Evolutionary conservation across 2,888 invertebrate species (phyloP), one percentile per base, ranked within the genome.

Genomic region (Apotomis betuletana): DNA sequence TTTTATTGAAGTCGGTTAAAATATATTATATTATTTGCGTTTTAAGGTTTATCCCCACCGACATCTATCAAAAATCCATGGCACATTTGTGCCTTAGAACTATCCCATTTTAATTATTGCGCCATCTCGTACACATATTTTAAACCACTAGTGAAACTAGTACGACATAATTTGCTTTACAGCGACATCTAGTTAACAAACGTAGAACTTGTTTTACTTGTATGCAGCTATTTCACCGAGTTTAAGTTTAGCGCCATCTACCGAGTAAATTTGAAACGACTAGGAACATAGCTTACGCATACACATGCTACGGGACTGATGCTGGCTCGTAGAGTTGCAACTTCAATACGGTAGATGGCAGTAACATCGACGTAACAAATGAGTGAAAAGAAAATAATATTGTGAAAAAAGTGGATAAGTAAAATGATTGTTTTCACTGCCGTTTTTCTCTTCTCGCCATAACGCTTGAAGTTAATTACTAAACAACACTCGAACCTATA

Each of bases 211-310:
- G 27, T 27, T 44, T 44, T 10, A 49, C 8, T 10, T 10, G 10
- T 38, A 36, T 4, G 4, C 15, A 10, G 6, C 6, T 15, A 4
- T 12, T 64, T 10, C 13, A 41, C 38, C 38, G 5, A 13, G 38
- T 13, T 44, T 54, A 52, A n/a, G 27, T 36, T 64, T 46, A 52
- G 27, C 64, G 70, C 64, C 65, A 70, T 65, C 70, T 70, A 10
- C 5, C 38, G 13, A 5, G 8, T 27, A 9, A 5, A n/a, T 5
- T 9, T 5, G 0, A 13, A 54, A 70, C 59, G 4, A 65, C 54
- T 41, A 3, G 15, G 6, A 0, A n/a, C 41, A 58, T 38, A 9
- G 8, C 38, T 12, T 5, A 58, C 27, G 36, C n/a, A 6, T n/a
- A 58, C 27, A 27, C 27, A 27, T 10, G n/a, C 41, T 5, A 9